A percentile compares a stretch with the other conserved stretches of the same genome.
phyloP scores from a whole-genome alignment of 2,888 invertebrate genomes.

The Mimachlamys varia region DNA sequence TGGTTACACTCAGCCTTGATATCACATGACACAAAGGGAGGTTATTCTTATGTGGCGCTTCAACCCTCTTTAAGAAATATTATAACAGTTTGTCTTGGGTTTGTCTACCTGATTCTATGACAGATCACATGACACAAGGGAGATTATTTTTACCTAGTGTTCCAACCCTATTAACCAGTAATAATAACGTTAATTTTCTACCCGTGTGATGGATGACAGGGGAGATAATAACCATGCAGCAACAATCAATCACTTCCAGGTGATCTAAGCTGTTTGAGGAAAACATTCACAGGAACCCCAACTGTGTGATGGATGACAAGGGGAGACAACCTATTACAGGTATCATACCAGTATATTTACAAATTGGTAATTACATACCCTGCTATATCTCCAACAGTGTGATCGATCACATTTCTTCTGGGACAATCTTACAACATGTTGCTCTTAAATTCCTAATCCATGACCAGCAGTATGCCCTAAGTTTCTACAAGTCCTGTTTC shows the following conservation, averaged over 20 bases:
- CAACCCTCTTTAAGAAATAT: background rate
- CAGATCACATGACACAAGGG: background rate
- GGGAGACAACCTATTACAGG: constrained; percentile 19
- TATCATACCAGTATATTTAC: constrained; percentile 29
- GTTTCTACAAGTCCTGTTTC: background rate
- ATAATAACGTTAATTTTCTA: background rate
- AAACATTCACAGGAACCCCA: background rate
- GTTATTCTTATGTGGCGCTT: background rate
- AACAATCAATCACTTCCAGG: background rate
- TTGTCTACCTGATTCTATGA: background rate
- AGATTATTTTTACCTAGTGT: background rate
- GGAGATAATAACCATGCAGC: background rate
- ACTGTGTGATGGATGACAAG: background rate
- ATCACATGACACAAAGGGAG: background rate
- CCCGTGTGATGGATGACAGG: background rate
- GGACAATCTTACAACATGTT: background rate
- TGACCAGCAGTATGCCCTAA: background rate
- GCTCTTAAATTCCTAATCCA: background rate
- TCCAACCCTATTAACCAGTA: background rate
- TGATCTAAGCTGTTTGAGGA: background rate
- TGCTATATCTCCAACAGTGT: background rate
- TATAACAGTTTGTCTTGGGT: background rate
- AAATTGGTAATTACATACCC: constrained; percentile 4
- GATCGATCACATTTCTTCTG: background rate
- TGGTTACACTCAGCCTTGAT: background rate